Evolutionary conservation across 1,140 invertebrate species (phyloP), one percentile per base, ranked within the genome.

Genomic region (Monochamus saltuarius): DNA sequence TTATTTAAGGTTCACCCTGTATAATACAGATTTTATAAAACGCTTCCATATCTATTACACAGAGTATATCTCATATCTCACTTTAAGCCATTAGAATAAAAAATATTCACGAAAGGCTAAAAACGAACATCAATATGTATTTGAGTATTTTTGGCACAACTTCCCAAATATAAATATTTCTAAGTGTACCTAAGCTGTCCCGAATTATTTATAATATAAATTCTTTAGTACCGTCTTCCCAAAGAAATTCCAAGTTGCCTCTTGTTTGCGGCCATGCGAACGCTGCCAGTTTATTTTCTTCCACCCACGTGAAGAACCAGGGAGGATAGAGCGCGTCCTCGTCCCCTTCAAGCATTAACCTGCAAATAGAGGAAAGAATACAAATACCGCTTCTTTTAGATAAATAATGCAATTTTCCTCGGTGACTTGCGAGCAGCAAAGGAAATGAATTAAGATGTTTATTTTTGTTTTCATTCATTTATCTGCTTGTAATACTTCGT

Each of bases 241-340:
- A 55, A 43, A 55, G 53, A 34, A 43, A 55, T 39, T 55, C 53
- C 42, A 55, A 19, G 29, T 55, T 55, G 3, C 53, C 53, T 39
- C 39, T 55, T 19, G 53, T 55, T 43, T 55, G 53, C n/a, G 53
- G 53, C 53, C 53, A 55, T 6, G 53, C 53, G 45, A 55, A 55
- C 7, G 53, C 53, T 13, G 53, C 16, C n/a, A 55, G 16, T 43
- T 19, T 35, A 11, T 55, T 43, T 4, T 29, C 22, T 6, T 55
- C 53, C 7, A 55, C 14, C 39, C 40, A 55, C 10, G 53, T 55
- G 29, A 55, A 55, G 14, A 55, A 55, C 53, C 53, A 55, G n/a
- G 53, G 53, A 3, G 53, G 53, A 55, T 55, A 55, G 4, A 55
- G 29, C 7, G 53, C 53, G 45, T 55, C 40, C 14, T 55, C 53